Conservation (phyloP, 2,888 invertebrate genomes). For the Meghimatium bilineatum region DNA sequence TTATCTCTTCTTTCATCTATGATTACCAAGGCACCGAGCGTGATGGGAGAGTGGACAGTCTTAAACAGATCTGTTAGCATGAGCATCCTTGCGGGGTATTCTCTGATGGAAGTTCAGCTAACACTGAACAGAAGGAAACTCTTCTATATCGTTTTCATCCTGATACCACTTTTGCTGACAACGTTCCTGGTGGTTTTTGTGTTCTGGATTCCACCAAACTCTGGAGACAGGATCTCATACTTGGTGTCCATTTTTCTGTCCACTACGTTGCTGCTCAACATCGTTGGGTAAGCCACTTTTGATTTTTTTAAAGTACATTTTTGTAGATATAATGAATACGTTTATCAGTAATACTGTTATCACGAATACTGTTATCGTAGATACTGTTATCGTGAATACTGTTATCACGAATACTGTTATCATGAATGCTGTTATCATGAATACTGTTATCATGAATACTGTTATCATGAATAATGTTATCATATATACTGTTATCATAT, state of each 20-base stretch:
- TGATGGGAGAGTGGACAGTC: constrained; percentile 9
- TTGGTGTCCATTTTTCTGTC: not conserved
- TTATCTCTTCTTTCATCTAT: not conserved
- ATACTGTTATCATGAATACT: too few species aligned
- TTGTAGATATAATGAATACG: too few species aligned
- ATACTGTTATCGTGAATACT: too few species aligned
- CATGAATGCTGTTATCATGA: too few species aligned
- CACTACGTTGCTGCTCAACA: not conserved
- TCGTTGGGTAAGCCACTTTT: not conserved
- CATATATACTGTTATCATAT: too few species aligned
- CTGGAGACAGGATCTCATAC: not conserved
- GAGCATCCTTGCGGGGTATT: not conserved
- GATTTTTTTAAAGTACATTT: not conserved
- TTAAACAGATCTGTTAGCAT: not conserved
- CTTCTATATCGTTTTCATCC: not conserved
- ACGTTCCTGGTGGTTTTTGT: not conserved
- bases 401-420: too few species aligned
- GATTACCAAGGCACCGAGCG: not conserved
- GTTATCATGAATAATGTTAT: too few species aligned
- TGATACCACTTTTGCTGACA: not conserved
- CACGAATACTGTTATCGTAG: too few species aligned
- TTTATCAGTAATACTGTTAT: too few species aligned
- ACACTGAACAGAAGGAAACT: not conserved
- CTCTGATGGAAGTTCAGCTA: not conserved
- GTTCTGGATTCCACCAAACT: not conserved